Percentiles rank a stretch among this genome's conserved stretches.
These are phyloP conservation scores for Uromys caudimaculatus DNA, from an alignment of 2,797 vertebrate genomes.

Conservation along the genomic window DNA sequence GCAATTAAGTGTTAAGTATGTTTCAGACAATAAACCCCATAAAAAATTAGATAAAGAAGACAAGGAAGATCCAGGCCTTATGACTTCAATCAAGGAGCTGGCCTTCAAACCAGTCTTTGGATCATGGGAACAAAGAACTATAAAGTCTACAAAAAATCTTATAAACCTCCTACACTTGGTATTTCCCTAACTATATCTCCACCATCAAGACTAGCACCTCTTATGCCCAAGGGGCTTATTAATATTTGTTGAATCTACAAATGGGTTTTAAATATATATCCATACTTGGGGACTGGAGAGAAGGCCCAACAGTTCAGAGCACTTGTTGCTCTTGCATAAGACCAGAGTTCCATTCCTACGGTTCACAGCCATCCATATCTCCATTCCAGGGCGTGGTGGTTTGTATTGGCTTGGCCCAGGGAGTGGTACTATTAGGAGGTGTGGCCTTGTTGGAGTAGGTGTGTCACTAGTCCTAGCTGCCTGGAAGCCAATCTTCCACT, in stretches of 20 bases:
- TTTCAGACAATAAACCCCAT: background rate
- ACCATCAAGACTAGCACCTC: background rate
- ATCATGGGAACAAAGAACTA: background rate
- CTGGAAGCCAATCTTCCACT: no score
- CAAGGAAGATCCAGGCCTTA: no score
- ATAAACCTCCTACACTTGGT: background rate
- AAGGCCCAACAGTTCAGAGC: background rate
- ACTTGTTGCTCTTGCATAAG: background rate
- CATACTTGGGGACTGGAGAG: background rate
- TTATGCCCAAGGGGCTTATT: background rate
- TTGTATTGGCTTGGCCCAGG: background rate
- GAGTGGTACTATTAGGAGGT: no score
- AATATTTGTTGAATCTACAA: constrained; percentile 1
- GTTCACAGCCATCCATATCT: background rate
- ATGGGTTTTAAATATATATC: background rate
- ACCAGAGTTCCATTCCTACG: background rate
- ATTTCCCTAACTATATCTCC: background rate
- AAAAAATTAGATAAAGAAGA: background rate
- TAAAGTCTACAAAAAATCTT: background rate
- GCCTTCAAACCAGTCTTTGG: background rate
- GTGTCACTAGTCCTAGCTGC: no score
- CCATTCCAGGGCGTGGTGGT: background rate
- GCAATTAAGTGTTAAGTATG: background rate
- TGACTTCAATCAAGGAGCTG: background rate
- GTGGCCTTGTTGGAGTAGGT: no score